Evolutionary conservation across 2,888 invertebrate species (phyloP), one percentile per base, ranked within the genome.

Genomic region (Cryptocheilus praepositus): DNA sequence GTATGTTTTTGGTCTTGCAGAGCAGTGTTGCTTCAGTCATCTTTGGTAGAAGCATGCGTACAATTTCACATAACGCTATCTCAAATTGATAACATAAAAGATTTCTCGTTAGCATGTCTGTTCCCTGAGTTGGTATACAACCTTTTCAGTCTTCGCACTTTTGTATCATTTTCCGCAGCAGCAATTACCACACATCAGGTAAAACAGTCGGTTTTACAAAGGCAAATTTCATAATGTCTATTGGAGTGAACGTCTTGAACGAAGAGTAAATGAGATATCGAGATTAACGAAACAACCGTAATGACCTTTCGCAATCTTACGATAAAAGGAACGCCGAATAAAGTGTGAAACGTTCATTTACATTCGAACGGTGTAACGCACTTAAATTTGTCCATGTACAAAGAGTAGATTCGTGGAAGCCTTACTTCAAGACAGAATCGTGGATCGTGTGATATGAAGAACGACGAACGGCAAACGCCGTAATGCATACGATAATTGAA

Each of bases 61-160:
- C 61, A 70, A 61, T 71, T 71, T 69, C 63, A 36, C 59, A 62
- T 68, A 77, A 76, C 74, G 67, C 64, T 70, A 73, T 80, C 68
- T 69, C 73, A 49, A 56, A 67, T 68, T 65, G 65, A 71, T 65
- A 67, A 68, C 71, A 76, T 63, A 76, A 80, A 76, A 82, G 72
- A 59, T 74, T 74, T 73, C 61, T 69, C 69, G 64, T 81, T 81
- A 81, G 74, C 80, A 79, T 81, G 77, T 81, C 86, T 85, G 83
- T 83, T 87, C 86, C 85, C 86, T 87, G 85, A 87, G 85, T 84
- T 80, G 82, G 81, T 79, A 74, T 84, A 83, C 83, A 85, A 86
- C 83, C 86, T 81, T 83, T 81, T 86, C 87, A 87, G 87, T 87
- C 86, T 86, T 86, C 74, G 75, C 83, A 49, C 82, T 74, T 78